Percentiles rank a stretch among this genome's conserved stretches.
These are phyloP conservation scores for Sphaeramia orbicularis DNA, from an alignment of 2,797 vertebrate species.

Conservation along the genomic window DNA sequence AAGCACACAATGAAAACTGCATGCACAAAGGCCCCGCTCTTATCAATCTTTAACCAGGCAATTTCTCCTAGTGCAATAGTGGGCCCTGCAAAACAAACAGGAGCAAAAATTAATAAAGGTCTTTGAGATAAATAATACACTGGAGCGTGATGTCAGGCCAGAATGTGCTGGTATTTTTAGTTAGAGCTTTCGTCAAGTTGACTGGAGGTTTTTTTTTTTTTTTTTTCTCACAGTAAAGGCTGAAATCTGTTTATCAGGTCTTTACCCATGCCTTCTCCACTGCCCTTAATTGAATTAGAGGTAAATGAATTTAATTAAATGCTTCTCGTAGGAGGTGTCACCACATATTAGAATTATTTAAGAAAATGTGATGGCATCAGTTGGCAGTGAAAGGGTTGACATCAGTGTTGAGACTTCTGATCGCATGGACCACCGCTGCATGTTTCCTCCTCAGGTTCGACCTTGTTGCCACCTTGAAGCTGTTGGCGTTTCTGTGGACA, in stretches of 20 bases:
- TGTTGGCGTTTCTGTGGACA: no score
- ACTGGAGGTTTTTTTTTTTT: no score
- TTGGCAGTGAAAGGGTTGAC: conserved; percentile 9
- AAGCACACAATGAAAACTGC: conserved; percentile 32
- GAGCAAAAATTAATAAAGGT: conserved; percentile 61
- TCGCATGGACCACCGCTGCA: neutral
- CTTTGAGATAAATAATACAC: conserved; percentile 73
- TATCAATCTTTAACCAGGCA: conserved; percentile 81
- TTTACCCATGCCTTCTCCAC: conserved; percentile 30
- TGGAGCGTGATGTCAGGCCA: conserved; percentile 43
- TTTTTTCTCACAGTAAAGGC: conserved; percentile 45
- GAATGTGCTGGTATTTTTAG: conserved; percentile 54
- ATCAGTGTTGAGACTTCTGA: neutral
- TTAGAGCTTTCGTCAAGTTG: conserved; percentile 54
- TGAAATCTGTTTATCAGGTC: conserved; percentile 62
- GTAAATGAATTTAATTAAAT: conserved; percentile 47
- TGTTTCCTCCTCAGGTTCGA: neutral
- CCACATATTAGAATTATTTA: conserved; percentile 49
- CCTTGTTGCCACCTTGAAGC: conserved; percentile 1
- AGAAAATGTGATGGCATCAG: conserved; percentile 15
- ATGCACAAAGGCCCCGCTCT: conserved; percentile 32
- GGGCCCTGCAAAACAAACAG: conserved; percentile 60
- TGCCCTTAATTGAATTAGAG: conserved; percentile 62
- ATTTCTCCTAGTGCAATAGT: conserved; percentile 62
- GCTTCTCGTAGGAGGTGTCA: conserved; percentile 50